Percentiles rank a stretch among this genome's conserved stretches.
Conservation (phyloP, 2,797 vertebrate genomes). For the Squalus acanthias region DNA sequence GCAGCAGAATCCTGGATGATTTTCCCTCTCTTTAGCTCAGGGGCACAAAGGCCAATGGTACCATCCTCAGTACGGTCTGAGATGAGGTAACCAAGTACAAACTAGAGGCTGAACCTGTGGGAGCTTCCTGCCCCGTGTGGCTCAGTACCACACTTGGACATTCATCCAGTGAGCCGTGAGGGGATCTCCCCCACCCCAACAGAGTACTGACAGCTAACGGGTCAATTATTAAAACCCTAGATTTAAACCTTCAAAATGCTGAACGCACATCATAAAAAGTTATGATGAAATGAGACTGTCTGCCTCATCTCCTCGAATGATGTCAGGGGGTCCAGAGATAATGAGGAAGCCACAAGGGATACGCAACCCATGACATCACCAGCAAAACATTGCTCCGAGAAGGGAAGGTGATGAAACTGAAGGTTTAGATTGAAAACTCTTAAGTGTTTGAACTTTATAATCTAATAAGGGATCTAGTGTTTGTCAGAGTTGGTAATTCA, state of each 20-base stretch:
- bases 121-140: not conserved
- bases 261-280: not conserved
- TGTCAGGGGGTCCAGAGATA: not conserved
- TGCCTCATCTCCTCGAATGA: not conserved
- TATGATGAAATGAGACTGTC: not conserved
- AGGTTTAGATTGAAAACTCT: not conserved
- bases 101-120: not conserved
- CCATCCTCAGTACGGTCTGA: not conserved
- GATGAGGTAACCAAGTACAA: not conserved
- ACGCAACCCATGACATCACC: not conserved
- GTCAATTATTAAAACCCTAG: not conserved
- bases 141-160: not conserved
- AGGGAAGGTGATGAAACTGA: not conserved
- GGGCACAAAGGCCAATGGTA: not conserved
- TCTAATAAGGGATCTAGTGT: not conserved
- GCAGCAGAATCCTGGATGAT: not conserved
- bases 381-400: not conserved
- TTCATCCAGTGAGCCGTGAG: not conserved
- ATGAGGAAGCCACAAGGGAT: conserved; percentile 7
- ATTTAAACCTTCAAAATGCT: not conserved
- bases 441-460: not conserved
- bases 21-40: not conserved
- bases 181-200: not conserved
- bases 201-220: not conserved
- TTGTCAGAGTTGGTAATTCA: not conserved